phyloP scores from a whole-genome alignment of 2,888 invertebrate species.

The Subacronicta megacephala region DNA sequence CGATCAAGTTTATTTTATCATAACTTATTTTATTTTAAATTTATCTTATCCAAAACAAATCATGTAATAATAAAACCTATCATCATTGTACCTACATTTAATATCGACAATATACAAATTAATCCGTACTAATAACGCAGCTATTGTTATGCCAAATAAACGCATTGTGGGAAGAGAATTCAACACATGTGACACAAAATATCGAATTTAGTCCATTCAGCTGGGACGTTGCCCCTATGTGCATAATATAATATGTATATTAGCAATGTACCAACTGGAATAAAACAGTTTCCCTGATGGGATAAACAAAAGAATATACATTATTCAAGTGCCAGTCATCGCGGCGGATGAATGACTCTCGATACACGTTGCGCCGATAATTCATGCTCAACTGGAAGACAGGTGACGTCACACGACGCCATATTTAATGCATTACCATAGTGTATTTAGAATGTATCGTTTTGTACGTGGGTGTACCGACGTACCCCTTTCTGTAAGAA shows the following conservation, averaged over 20 bases:
- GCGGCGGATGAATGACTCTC: constrained; percentile 41
- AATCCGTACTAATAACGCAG: constrained; percentile 3
- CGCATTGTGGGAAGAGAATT: constrained; percentile 21
- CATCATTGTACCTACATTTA: background rate
- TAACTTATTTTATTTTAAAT: no score
- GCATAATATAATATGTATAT: constrained; percentile 3
- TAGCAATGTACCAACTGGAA: constrained; percentile 9
- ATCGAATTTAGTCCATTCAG: constrained; percentile 74
- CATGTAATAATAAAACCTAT: background rate
- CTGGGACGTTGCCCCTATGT: constrained; percentile 7
- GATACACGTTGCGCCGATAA: constrained; percentile 45
- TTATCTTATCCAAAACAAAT: no score
- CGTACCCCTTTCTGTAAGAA: constrained; percentile 2
- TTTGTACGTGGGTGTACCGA: background rate
- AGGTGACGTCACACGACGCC: constrained; percentile 32
- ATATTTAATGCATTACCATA: constrained; percentile 34
- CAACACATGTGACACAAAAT: constrained; percentile 60
- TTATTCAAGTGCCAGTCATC: constrained; percentile 50
- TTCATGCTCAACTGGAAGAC: constrained; percentile 33
- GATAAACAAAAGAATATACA: constrained; percentile 33
- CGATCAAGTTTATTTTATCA: no score
- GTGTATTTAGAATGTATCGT: constrained; percentile 21
- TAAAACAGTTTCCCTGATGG: constrained; percentile 13
- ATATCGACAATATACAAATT: constrained; percentile 13
- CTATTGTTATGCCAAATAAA: constrained; percentile 28